phyloP scores from a whole-genome alignment of 2,797 vertebrate genomes.

The Rhabdophis nuchalis region DNA sequence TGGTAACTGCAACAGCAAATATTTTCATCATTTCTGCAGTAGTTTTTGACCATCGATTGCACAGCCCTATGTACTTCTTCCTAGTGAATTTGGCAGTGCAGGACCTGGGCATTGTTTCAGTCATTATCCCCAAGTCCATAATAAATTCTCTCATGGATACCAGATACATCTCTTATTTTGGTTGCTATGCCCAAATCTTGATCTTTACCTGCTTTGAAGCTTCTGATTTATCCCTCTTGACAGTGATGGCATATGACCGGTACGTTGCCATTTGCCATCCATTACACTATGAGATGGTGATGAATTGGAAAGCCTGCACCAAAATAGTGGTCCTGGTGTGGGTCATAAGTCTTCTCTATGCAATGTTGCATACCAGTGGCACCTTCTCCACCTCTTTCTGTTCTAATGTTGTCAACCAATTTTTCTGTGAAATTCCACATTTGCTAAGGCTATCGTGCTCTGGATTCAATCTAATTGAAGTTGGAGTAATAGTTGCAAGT shows the following conservation, averaged over 20 bases:
- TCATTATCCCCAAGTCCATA: not conserved
- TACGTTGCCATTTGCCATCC: not conserved
- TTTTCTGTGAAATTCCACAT: not conserved
- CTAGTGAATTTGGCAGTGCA: not conserved
- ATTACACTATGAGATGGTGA: not conserved
- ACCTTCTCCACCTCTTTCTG: not conserved
- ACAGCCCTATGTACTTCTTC: not conserved
- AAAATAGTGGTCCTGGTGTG: not conserved
- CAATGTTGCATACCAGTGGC: not conserved
- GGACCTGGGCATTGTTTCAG: not conserved
- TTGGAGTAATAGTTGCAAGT: not conserved
- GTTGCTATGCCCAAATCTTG: not conserved
- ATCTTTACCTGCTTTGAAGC: not conserved
- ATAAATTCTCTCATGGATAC: not conserved
- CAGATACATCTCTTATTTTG: not conserved
- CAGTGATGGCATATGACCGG: not conserved
- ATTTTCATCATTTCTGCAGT: not conserved
- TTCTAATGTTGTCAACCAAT: not conserved
- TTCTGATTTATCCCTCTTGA: not conserved
- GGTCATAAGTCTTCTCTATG: not conserved
- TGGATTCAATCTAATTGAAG: not conserved
- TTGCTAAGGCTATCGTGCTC: not conserved
- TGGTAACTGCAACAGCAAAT: not conserved
- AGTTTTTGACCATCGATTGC: not conserved
- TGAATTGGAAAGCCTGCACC: not conserved